Evolutionary conservation across 2,113 vertebrate genomes (phyloP), one percentile per base, ranked within the genome.

Genomic region (Oreotrochilus melanogaster): DNA sequence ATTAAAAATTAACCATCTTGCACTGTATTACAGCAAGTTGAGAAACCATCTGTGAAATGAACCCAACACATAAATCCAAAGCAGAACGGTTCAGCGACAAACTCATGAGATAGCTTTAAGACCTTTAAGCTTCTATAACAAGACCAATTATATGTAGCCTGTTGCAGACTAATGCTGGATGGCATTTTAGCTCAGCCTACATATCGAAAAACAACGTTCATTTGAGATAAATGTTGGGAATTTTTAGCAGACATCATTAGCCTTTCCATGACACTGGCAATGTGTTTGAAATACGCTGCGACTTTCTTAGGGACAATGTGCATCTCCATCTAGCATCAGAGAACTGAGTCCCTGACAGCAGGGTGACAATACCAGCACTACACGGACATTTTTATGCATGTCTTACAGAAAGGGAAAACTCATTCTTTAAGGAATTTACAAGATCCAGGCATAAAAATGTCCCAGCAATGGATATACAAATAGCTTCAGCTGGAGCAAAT

Each of bases 111-210:
- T 88, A 78, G 78, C 81, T 92, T 93, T 67, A 88, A 94, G 48
- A 91, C 39, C 33, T 93, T 89, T 78, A 86, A 57, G 48, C 58
- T 91, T 92, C 80, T 86, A 62, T 93, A 95, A 92, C 22, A 83
- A 83, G 89, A 45, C 54, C 15, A 90, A 89, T 78, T 82, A 88
- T 48, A 85, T 19, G 27, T 72, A 88, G 56, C 42, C 33, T 84
- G 47, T 54, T 95, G 73, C 54, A 81, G 81, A 85, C 37, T 78
- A 89, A 91, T 61, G 78, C 1, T 82, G 69, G 90, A 91, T 88
- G 93, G 69, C 72, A 92, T 96, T 96, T 95, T 91, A 92, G 37
- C 21, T 92, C 84, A 84, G 78, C 83, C 93, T 81, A 93, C 86
- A 48, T 51, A 69, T 11, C 75, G 76, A 90, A 88, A 92, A 92